Conservation (phyloP, 2,113 vertebrate genomes). For the Peromyscus polionotus region DNA sequence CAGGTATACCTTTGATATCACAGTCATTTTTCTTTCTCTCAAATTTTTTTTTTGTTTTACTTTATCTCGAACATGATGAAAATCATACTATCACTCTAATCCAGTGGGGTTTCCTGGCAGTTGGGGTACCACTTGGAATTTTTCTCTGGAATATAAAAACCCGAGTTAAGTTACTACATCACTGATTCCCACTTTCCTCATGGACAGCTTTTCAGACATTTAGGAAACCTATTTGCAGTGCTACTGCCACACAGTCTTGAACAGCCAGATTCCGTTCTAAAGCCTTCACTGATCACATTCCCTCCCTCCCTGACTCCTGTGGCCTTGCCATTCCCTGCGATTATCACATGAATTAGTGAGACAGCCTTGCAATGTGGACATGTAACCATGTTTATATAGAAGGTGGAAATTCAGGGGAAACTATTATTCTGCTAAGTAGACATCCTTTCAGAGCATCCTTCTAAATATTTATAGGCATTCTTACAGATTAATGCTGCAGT, state of each 20-base stretch:
- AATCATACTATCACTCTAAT: conserved; percentile 27
- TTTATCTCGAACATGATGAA: not conserved
- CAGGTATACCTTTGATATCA: not conserved
- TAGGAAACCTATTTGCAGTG: not conserved
- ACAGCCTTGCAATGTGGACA: not conserved
- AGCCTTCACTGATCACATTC: not conserved
- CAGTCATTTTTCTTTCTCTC: not conserved
- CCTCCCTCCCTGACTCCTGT: not conserved
- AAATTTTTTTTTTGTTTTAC: not conserved
- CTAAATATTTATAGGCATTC: not conserved
- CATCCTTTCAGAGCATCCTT: not conserved
- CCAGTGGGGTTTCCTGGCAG: not conserved
- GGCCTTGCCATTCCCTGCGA: not conserved
- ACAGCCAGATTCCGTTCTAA: not conserved
- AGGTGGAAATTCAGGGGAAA: not conserved
- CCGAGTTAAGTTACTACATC: not conserved
- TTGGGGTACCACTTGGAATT: not conserved
- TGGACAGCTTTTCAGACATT: not conserved
- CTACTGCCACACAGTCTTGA: conserved; percentile 3
- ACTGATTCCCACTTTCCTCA: not conserved
- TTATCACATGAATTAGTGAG: conserved; percentile 7
- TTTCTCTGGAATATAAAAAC: not conserved
- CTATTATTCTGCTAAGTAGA: not conserved
- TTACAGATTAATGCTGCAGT: not conserved
- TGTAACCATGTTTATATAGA: not conserved